A percentile compares a stretch with the other conserved stretches of the same genome.
phyloP scores from a whole-genome alignment of 2,888 invertebrate species.

The Caprella mutica region DNA sequence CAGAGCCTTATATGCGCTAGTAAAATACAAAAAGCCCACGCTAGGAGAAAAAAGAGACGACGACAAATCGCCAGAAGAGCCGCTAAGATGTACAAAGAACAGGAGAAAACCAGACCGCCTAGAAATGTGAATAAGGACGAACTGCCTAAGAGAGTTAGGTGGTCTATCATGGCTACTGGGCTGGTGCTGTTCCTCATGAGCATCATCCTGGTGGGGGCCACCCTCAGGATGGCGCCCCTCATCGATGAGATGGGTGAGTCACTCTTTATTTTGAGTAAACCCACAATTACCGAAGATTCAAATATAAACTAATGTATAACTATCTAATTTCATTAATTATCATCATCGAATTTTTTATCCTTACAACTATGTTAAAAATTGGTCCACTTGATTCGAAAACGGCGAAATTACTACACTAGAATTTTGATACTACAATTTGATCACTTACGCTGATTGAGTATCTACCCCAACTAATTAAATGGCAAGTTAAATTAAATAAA shows the following conservation, averaged over 20 bases:
- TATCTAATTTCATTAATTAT: no score
- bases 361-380: no score
- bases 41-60: conserved; percentile 5
- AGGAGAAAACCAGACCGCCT: conserved; percentile 51
- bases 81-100: conserved; percentile 58
- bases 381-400: no score
- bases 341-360: no score
- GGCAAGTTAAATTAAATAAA: no score
- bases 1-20: conserved; percentile 11
- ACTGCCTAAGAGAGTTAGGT: conserved; percentile 67
- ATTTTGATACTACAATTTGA: no score
- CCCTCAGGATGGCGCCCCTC: conserved; percentile 82
- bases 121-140: conserved; percentile 57
- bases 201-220: conserved; percentile 77
- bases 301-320: no score
- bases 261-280: no score
- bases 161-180: conserved; percentile 84
- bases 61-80: conserved; percentile 42
- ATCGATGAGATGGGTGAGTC: conserved; percentile 90
- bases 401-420: no score
- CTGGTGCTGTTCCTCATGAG: conserved; percentile 77
- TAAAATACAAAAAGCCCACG: neutral
- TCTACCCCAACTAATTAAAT: no score
- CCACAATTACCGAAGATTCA: no score
- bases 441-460: no score